Conservation (phyloP, 2,888 invertebrate species). For the Amorpha juglandis region DNA sequence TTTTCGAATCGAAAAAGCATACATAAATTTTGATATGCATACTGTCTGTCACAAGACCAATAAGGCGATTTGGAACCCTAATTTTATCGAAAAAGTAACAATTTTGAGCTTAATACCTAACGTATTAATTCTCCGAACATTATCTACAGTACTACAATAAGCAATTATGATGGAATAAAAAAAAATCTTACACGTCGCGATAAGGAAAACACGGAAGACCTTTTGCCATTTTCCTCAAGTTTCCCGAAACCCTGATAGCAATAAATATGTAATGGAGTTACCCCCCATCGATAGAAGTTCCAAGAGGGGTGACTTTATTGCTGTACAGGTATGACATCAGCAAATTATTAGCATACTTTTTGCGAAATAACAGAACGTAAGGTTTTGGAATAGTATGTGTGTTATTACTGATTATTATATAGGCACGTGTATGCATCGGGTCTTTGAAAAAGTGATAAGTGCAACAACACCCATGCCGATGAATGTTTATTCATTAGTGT, state of each 20-base stretch:
- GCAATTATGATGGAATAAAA: constrained; percentile 44
- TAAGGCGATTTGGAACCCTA: no score
- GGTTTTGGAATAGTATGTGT: constrained; percentile 26
- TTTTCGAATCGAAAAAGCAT: no score
- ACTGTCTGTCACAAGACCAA: no score
- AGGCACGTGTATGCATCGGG: neutral
- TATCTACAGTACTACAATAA: constrained; percentile 16
- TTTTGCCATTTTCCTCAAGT: constrained; percentile 59
- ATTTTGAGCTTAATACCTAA: no score
- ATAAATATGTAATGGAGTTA: constrained; percentile 75
- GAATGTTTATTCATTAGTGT: neutral
- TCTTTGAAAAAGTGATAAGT: neutral
- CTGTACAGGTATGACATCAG: constrained; percentile 66
- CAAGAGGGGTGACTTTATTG: constrained; percentile 64
- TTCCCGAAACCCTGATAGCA: constrained; percentile 56
- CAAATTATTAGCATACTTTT: constrained; percentile 36
- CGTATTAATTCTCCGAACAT: no score
- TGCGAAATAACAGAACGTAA: no score
- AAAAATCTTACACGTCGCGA: constrained; percentile 39
- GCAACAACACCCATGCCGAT: neutral
- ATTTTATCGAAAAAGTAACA: no score
- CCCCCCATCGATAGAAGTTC: constrained; percentile 68
- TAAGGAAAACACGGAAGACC: constrained; percentile 44
- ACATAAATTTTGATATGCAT: no score
- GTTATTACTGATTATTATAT: constrained; percentile 24